Base-by-base conservation (phyloP, 2,888 invertebrate species). In the Eristalis arbustorum region DNA sequence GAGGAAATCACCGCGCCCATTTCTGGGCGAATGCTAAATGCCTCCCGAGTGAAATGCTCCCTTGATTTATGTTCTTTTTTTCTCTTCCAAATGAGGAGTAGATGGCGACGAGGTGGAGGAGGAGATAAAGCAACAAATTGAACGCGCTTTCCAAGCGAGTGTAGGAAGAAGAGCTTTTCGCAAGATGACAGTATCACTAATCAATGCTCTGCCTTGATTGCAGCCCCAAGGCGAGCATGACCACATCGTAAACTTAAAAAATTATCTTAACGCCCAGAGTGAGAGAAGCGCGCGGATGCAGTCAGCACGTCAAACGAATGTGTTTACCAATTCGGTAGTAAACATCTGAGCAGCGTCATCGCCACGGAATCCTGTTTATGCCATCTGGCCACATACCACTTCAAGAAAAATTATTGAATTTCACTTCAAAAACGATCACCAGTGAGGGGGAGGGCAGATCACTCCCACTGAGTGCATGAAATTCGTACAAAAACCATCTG, bases 371-470 rank as follows among this genome's bases (percentile, higher is more conserved):
- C 18, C 49, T 49, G 49, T 49, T 49, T 49, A 49, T 18, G n/a
- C 49, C 49, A 42, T 42, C 42, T 42, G 42, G 42, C 42, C 42
- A 57, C 59, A 63, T 25, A 40, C 40, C 77, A 71, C 37, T 67
- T 67, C 0, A 49, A n/a, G 42, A 67, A 59, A 40, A 49, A 22
- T 18, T 42, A 8, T 22, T 23, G 56, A 67, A 77, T 66, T 34
- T 10, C 42, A 14, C 62, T 67, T 62, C 5, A 68, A 68, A 68
- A 78, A 59, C 42, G 64, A 56, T 83, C 73, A 78, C 74, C 0
- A 42, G 42, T 2, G 37, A 13, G 37, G 37, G 0, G 37, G 37
- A 37, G 37, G 1, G 37, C 13, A 13, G 13, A 11, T 37, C 37
- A 37, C 37, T 37, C 37, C 37, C 37, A 37, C 37, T 37, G 11